These are phyloP conservation scores for Zoroaster sp. DNA, from an alignment of 53 echinoderm and acorn worm species.

Conservation along the genomic window DNA sequence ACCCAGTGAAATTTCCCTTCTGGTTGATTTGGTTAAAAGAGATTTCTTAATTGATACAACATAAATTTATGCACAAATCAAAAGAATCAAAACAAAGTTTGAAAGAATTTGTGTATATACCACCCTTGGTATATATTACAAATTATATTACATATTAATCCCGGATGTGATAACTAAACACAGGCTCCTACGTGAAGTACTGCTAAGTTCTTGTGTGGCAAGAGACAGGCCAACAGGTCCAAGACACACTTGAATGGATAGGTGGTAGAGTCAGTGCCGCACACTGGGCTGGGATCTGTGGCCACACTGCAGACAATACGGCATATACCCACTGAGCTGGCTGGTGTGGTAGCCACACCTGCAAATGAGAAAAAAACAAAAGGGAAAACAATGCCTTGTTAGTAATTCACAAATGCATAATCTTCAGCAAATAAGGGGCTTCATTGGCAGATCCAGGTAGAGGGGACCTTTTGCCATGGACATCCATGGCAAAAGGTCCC, in stretches of 20 bases:
- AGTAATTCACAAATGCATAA: neutral
- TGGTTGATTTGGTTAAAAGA: too few relatives aligned
- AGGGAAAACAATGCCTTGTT: neutral
- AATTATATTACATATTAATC: neutral
- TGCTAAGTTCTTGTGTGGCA: conserved; percentile 5
- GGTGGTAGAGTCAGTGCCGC: conserved; percentile 31
- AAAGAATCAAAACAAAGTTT: too few relatives aligned
- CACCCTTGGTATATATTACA: neutral
- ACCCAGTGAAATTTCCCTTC: too few relatives aligned
- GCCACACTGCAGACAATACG: conserved; percentile 20
- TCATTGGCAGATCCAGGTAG: too few relatives aligned
- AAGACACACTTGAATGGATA: conserved; percentile 38
- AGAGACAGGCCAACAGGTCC: conserved; percentile 23
- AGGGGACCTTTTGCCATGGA: too few relatives aligned
- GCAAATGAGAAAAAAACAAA: neutral
- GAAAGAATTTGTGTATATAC: too few relatives aligned
- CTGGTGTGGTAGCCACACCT: neutral
- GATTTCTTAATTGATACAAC: too few relatives aligned
- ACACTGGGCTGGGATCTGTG: conserved; percentile 27
- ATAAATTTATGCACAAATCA: too few relatives aligned
- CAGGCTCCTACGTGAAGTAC: conserved; percentile 10
- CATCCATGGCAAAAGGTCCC: too few relatives aligned
- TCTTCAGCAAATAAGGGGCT: too few relatives aligned
- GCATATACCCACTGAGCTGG: neutral
- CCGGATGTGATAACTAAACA: neutral